Base-by-base conservation (phyloP, 2,113 vertebrate species). In the Lepus americanus region DNA sequence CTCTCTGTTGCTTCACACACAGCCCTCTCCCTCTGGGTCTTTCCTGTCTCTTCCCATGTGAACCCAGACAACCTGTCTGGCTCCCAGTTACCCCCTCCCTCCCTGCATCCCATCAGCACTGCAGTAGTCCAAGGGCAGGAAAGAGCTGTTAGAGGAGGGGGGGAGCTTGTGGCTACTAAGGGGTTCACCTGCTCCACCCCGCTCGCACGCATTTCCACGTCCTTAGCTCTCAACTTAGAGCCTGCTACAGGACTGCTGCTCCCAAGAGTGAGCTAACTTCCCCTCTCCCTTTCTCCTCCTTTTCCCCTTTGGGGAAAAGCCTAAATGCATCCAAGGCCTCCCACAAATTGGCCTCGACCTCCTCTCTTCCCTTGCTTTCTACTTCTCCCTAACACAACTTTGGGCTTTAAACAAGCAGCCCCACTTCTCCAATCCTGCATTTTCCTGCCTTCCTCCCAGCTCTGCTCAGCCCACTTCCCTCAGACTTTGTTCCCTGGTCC, bases 241-340 rank as follows among this genome's bases (percentile, higher is more conserved):
- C 29, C 55, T 36, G 55, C 22, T 25, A 51, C 5, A 1, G 9
- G 33, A 31, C 16, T 51, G 20, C 9, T 87, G 77, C 3, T 89
- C 80, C 49, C 36, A 79, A 66, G 31, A 39, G 27, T 70, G 31
- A 59, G 9, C 53, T 49, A 55, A 36, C 88, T 82, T 55, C 16
- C 1, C 29, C 0, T 20, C 29, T 25, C 33, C 17, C 4, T 25
- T 10, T 5, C 5, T 1, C 5, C n/a, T 59, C 14, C 19, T 59
- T 59, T 59, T 59, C 44, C 20, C 22, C 49, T 88, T 33, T 70
- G 53, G 27, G 64, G n/a, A 85, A 93, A 94, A 81, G 84, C 44
- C 73, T 78, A 63, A 51, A 36, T 64, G 19, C 53, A 27, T 70
- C 36, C 33, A 63, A 72, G 59, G 39, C 36, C 59, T 76, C 74